Conservation (phyloP, 2,888 invertebrate species). For the Epinotia ramella region DNA sequence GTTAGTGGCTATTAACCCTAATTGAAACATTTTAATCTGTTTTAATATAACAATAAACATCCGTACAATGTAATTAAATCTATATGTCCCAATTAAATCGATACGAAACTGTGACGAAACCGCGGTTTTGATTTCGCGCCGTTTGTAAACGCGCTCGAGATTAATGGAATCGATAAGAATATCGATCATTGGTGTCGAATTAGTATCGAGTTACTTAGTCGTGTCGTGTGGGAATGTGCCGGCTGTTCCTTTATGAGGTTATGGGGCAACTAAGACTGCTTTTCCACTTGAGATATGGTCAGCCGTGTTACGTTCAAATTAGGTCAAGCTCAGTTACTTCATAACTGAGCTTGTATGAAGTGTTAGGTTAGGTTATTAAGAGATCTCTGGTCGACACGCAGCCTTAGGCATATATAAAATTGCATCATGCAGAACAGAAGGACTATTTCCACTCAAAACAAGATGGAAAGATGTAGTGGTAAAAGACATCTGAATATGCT, state of each 20-base stretch:
- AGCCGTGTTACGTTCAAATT: too few species aligned
- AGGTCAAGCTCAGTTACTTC: too few species aligned
- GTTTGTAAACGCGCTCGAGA: slow-evolving; percentile 53
- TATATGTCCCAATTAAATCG: slow-evolving; percentile 71
- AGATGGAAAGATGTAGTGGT: too few species aligned
- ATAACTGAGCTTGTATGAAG: too few species aligned
- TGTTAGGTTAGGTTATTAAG: too few species aligned
- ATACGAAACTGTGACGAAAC: slow-evolving; percentile 70
- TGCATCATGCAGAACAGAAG: too few species aligned
- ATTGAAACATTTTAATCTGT: slow-evolving; percentile 48
- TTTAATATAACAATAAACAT: slow-evolving; percentile 37
- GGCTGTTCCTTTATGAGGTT: background rate
- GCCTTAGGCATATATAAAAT: too few species aligned
- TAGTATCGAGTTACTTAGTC: slow-evolving; percentile 31
- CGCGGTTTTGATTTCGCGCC: slow-evolving; percentile 58
- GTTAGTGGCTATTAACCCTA: slow-evolving; percentile 46
- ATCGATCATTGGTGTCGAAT: slow-evolving; percentile 56
- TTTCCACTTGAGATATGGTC: too few species aligned
- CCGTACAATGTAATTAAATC: slow-evolving; percentile 65
- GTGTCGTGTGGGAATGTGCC: slow-evolving; percentile 16
- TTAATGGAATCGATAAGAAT: slow-evolving; percentile 70
- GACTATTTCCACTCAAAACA: too few species aligned
- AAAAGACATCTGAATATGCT: too few species aligned
- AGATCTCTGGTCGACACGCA: too few species aligned
- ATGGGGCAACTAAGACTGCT: too few species aligned